Conservation (phyloP, 2,888 invertebrate genomes). For the Acrobasis consociella region DNA sequence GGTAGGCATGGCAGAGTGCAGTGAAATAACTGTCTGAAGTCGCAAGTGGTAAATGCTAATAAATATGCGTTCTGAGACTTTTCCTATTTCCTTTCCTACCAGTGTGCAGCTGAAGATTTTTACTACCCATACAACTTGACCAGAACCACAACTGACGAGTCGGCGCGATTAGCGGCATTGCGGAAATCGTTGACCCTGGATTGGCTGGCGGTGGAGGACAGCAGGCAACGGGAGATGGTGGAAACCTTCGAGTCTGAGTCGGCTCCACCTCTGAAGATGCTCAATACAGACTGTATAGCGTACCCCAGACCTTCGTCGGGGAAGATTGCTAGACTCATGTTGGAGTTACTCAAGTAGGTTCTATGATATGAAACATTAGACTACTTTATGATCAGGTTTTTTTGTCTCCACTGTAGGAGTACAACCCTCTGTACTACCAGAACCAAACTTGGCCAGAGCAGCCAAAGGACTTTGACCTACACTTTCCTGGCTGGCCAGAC, state of each 20-base stretch:
- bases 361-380: too few relatives aligned
- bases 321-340: conserved; percentile 63
- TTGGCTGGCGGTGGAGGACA: conserved; percentile 66
- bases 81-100: conserved; percentile 6
- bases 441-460: too few relatives aligned
- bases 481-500: too few relatives aligned
- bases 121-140: conserved; percentile 52
- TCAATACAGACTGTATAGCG: conserved; percentile 56
- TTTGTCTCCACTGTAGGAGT: too few relatives aligned
- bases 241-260: conserved; percentile 58
- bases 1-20: too few relatives aligned
- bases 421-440: too few relatives aligned
- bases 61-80: too few relatives aligned
- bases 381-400: too few relatives aligned
- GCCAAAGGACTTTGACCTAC: too few relatives aligned
- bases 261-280: conserved; percentile 41
- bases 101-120: conserved; percentile 45
- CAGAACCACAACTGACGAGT: conserved; percentile 47
- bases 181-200: conserved; percentile 65
- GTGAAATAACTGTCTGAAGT: too few relatives aligned
- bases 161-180: conserved; percentile 52
- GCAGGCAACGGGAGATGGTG: conserved; percentile 60
- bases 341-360: conserved; percentile 46
- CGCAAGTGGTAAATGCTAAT: too few relatives aligned
- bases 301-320: conserved; percentile 61